Evolutionary conservation across 2,797 vertebrate species (phyloP), one percentile per base, ranked within the genome.

Genomic region (Aphelocoma californica): DNA sequence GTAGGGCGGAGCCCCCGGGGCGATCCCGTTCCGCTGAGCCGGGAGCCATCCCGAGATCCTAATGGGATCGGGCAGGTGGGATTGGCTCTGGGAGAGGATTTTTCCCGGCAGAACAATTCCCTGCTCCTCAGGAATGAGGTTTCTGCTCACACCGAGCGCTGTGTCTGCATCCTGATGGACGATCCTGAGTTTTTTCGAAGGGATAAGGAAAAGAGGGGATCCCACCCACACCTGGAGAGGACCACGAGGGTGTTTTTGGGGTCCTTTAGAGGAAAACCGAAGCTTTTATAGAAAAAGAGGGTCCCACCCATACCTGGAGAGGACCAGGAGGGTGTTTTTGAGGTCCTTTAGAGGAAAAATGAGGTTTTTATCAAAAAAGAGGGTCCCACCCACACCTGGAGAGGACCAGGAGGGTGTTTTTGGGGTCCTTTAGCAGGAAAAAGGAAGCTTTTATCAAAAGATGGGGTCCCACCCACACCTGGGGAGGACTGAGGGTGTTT

Each of bases 401-500:
- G 7, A 66, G 57, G 25, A 36, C 24, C 0, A 34, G 34, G 0
- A 74, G 29, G 24, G 57, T 2, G 1, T 9, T 26, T 81, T 61
- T 50, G 50, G 18, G 24, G 45, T 23, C 34, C 20, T 45, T 54
- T 9, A 40, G 60, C n/a, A 25, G 77, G 38, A 29, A 45, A 64
- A 64, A n/a, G n/a, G n/a, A n/a, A n/a, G n/a, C n/a, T n/a, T n/a
- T n/a, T n/a, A n/a, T n/a, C n/a, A n/a, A n/a, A n/a, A n/a, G n/a
- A n/a, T n/a, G n/a, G n/a, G 6, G 3, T n/a, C n/a, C 48, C 64
- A 26, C 21, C 1, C 3, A 6, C 7, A 2, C 38, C 38, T 7
- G 7, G 15, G 11, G 3, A 66, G 70, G 29, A 32, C 25, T 0
- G 0, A 61, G 23, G 25, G n/a, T 2, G 1, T 5, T 29, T 84